phyloP scores from a whole-genome alignment of 2,797 vertebrate species.

The Nasua narica region DNA sequence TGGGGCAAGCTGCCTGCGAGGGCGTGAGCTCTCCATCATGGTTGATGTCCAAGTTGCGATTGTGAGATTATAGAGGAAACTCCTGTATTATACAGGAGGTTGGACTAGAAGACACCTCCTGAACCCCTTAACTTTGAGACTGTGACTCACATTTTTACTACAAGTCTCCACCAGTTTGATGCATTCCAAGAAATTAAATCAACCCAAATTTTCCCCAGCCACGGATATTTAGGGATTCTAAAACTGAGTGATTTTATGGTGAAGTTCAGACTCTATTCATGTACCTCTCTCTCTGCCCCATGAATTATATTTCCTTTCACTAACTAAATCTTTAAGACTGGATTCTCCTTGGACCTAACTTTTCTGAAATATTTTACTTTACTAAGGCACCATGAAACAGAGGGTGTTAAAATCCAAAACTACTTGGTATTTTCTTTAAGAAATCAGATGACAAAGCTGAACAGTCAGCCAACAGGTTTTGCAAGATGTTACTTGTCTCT shows the following conservation, averaged over 20 bases:
- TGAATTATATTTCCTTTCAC: conserved; percentile 6
- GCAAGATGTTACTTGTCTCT: conserved; percentile 45
- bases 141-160: not conserved
- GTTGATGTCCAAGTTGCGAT: not conserved
- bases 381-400: not conserved
- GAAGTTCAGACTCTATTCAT: not conserved
- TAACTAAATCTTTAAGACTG: not conserved
- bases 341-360: not conserved
- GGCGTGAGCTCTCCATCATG: not conserved
- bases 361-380: conserved; percentile 50
- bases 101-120: not conserved
- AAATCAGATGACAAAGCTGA: conserved; percentile 39
- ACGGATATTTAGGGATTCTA: not conserved
- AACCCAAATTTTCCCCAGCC: not conserved
- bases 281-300: not conserved
- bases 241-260: not conserved
- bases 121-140: not conserved
- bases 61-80: not conserved
- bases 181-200: not conserved
- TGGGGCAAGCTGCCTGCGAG: not conserved
- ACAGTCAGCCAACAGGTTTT: conserved; percentile 31
- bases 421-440: conserved; percentile 25
- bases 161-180: not conserved
- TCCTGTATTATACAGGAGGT: not conserved
- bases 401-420: conserved; percentile 51